Base-by-base conservation (phyloP, 2,888 invertebrate species). In the Arctia plantaginis region DNA sequence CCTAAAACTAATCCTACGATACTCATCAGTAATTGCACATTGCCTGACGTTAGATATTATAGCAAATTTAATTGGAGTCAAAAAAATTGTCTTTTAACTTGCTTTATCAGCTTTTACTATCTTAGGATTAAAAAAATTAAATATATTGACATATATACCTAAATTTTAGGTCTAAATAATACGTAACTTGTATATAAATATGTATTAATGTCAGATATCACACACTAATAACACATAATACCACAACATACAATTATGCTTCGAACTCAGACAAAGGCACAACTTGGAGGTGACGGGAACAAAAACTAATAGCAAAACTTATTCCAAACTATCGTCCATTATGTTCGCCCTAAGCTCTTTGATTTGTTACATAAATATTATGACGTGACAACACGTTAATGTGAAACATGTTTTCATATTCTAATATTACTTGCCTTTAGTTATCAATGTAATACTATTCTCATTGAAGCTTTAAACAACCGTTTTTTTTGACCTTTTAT, bases 221-320 rank as follows among this genome's bases (percentile, higher is more conserved):
- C 59, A 27, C 4, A 59, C 13, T 27, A 59, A 59, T 27, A 59
- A 62, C 0, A 69, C 72, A 66, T 72, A 68, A 80, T 66, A 51
- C 27, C 44, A 23, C 30, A 12, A 41, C 35, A 27, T 27, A 65
- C n/a, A 65, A 69, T 30, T 55, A 65, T 47, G 35, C 23, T 20
- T 69, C 55, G 64, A 62, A 67, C 33, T 69, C 8, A 18, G 47
- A 55, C n/a, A 69, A 65, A 70, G 66, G 59, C 44, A 35, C 39
- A 72, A 69, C 69, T 72, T 72, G 35, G 67, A 18, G 47, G 15
- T 41, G 51, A 51, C 71, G 62, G 47, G 18, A 41, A 59, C 66
- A 62, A 59, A 55, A 74, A 74, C 66, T 66, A 70, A 74, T 62
- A 70, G 27, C 15, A 3, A 59, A 35, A 65, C 73, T 51, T 59